Conservation (phyloP, 92 coral and sea anemone species). For the Muricea muricata region DNA sequence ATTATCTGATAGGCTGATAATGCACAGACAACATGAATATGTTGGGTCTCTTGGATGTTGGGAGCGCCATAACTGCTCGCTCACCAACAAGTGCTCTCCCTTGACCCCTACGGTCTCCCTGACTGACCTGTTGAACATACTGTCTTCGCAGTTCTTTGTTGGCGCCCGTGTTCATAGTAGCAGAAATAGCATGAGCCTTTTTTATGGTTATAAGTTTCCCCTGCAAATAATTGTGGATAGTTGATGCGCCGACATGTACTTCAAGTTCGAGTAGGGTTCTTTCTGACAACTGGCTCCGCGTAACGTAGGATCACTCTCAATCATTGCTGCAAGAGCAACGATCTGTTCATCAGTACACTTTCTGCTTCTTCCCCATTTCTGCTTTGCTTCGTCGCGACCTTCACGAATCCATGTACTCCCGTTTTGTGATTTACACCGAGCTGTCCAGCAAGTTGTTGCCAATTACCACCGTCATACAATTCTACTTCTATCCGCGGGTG, state of each 20-base stretch:
- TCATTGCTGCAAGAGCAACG: slow-evolving; percentile 19
- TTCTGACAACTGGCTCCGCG: slow-evolving; percentile 32
- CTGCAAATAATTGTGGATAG: no score
- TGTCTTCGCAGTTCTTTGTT: no score
- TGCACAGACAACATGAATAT: no score
- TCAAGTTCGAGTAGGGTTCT: slow-evolving; percentile 18
- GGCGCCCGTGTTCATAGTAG: slow-evolving; percentile 59
- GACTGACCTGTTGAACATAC: no score
- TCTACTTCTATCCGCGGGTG: no score
- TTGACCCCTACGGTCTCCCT: no score
- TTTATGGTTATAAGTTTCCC: slow-evolving; percentile 55
- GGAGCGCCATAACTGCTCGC: no score
- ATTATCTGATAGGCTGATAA: no score
- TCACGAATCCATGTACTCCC: slow-evolving; percentile 36
- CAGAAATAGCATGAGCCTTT: slow-evolving; percentile 55
- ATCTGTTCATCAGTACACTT: no score
- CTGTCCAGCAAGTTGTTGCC: slow-evolving; percentile 5
- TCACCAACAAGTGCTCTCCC: no score
- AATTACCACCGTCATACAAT: no score
- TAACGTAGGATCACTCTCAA: slow-evolving; percentile 32
- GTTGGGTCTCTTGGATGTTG: no score
- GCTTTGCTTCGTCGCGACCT: slow-evolving; percentile 25
- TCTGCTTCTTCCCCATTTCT: slow-evolving; percentile 22
- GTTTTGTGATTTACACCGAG: slow-evolving; percentile 29
- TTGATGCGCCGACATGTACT: slow-evolving; percentile 43